phyloP scores from a whole-genome alignment of 2,113 vertebrate species.

The Pogonocichla stellata region DNA sequence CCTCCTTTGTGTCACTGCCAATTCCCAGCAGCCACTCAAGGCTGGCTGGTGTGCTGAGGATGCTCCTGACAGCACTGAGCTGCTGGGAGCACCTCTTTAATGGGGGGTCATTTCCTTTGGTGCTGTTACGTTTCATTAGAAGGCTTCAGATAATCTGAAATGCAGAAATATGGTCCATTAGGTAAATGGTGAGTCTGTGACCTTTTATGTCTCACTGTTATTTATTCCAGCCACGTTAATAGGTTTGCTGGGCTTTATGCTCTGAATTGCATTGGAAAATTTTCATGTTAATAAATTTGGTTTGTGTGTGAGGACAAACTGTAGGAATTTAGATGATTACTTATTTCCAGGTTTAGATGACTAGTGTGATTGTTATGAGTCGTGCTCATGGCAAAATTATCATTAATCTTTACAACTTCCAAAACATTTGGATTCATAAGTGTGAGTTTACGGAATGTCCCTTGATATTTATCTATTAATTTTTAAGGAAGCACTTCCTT shows the following conservation, averaged over 20 bases:
- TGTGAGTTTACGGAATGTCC: not conserved
- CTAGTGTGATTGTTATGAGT: not conserved
- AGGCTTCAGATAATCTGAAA: not conserved
- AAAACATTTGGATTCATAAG: not conserved
- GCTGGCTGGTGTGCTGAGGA: not conserved
- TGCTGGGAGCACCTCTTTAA: not conserved
- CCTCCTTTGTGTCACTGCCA: not conserved
- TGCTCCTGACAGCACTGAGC: not conserved
- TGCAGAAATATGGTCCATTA: not conserved
- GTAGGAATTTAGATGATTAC: not conserved
- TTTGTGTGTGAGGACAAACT: not conserved
- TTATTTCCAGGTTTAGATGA: not conserved
- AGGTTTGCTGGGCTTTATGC: not conserved
- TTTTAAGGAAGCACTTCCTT: not conserved
- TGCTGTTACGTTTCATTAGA: not conserved
- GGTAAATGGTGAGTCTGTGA: not conserved
- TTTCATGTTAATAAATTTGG: not conserved
- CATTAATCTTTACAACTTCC: not conserved
- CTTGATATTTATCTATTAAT: not conserved
- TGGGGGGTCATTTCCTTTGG: not conserved
- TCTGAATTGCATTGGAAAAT: not conserved
- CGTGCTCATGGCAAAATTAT: not conserved
- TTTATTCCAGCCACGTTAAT: not conserved
- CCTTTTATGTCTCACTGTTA: not conserved
- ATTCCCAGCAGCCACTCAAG: not conserved